Base-by-base conservation (phyloP, 2,113 vertebrate species). In the Hippocampus comes region DNA sequence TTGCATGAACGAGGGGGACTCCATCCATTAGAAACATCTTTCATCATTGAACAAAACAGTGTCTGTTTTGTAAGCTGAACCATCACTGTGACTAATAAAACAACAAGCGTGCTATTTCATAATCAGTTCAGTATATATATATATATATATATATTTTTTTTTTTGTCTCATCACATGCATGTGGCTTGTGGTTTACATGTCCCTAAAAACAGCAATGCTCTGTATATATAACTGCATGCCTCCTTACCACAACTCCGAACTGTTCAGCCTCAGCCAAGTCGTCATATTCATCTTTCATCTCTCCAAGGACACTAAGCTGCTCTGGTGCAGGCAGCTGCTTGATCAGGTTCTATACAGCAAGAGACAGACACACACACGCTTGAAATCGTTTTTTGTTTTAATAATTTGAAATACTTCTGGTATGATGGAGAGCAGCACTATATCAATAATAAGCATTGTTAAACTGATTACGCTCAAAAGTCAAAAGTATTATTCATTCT, bases 201-300 rank as follows among this genome's bases (percentile, higher is more conserved):
- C 25, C n/a, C 11, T 5, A 21, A 67, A 61, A 71, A 46, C 4
- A 57, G 9, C 49, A 48, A 2, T 3, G 1, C 61, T 2, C 48
- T n/a, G 2, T 72, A 63, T 48, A 34, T 34, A 46, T 71, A 48
- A 34, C 14, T 68, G 9, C 42, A 0, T 20, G 8, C 25, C 41
- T 75, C 14, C 94, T 94, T 84, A 95, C 92, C 92, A 95, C 94
- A 9, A 95, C 93, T n/a, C 90, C 93, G 74, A 94, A 96, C 81
- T 95, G 95, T 76, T 97, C 96, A 0, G 92, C 82, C 78, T 95
- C 95, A 0, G 94, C 93, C 74, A 96, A 78, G 57, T 95, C 95
- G 5, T 94, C 91, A 20, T 96, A 97, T 56, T 95, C 95, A 1
- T 95, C 90, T 75, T 95, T 95, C 87, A 93, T 83, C 42, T 94